Evolutionary conservation across 2,797 vertebrate species (phyloP).

Genomic region (Hyperoplus immaculatus): DNA sequence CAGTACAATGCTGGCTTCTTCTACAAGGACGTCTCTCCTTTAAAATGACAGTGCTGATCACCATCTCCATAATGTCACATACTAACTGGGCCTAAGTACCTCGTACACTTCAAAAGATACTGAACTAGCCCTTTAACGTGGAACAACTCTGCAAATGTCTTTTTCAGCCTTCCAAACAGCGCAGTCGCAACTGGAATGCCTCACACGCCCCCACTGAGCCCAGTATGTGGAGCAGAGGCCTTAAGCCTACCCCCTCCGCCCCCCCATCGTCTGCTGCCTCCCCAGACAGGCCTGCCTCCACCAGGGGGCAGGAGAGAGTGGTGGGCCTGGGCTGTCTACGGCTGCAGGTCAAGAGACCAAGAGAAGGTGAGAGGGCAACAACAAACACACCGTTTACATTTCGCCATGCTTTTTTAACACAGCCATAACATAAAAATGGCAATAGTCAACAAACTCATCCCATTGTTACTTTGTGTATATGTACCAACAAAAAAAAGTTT

Average conservation of each 20-base stretch:
- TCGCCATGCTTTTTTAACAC: neutral
- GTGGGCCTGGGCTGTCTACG: conserved; percentile 81
- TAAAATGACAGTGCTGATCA: no score
- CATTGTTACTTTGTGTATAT: no score
- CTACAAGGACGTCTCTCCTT: no score
- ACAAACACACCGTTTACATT: neutral
- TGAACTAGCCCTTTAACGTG: neutral
- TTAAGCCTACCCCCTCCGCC: conserved; percentile 42
- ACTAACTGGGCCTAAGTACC: no score
- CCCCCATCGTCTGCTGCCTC: conserved; percentile 11
- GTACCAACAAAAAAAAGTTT: no score
- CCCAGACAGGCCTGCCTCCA: conserved; percentile 78
- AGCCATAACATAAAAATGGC: no score
- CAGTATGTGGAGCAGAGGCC: conserved; percentile 91
- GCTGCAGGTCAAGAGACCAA: conserved; percentile 86
- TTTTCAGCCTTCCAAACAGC: conserved; percentile 79
- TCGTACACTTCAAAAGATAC: no score
- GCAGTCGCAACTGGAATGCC: conserved; percentile 87
- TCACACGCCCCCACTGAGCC: conserved; percentile 16
- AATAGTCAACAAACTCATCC: no score
- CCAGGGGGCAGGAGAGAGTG: conserved; percentile 86
- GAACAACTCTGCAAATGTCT: neutral
- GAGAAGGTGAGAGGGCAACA: conserved; percentile 84
- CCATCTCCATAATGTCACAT: no score
- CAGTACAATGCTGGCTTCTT: no score